Conservation (phyloP, 2,113 vertebrate genomes). For the Tachysurus fulvidraco region DNA sequence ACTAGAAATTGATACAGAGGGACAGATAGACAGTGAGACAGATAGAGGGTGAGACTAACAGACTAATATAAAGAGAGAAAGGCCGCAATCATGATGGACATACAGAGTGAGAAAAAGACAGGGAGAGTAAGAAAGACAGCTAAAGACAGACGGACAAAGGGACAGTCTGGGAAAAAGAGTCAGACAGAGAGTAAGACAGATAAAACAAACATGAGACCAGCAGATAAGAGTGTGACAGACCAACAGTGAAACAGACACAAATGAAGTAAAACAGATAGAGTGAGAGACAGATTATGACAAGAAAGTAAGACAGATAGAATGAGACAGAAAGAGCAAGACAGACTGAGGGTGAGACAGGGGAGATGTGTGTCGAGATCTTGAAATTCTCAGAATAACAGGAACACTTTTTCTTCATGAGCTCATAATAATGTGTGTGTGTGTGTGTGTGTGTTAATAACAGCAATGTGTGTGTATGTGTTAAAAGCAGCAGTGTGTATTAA, state of each 20-base stretch:
- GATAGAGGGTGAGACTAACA: background rate
- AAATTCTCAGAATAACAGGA: constrained; percentile 75
- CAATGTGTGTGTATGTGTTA: too few relatives aligned
- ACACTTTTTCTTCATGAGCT: background rate
- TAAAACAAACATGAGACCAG: background rate
- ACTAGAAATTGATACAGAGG: background rate
- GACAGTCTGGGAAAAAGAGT: background rate
- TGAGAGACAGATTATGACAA: too few relatives aligned
- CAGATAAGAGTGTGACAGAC: background rate
- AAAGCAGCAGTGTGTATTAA: too few relatives aligned
- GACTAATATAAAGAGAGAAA: background rate
- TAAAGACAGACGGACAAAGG: constrained; percentile 16
- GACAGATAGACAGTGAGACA: background rate
- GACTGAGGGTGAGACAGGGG: constrained; percentile 38
- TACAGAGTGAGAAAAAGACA: background rate
- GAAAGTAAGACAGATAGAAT: background rate
- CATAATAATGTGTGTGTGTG: background rate
- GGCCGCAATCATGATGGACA: background rate
- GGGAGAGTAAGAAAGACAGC: constrained; percentile 31
- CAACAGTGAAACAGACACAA: background rate
- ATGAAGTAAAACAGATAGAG: too few relatives aligned
- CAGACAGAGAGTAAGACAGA: background rate
- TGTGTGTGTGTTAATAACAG: too few relatives aligned
- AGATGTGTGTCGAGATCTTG: constrained; percentile 69
- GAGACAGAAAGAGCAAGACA: background rate